phyloP scores from a whole-genome alignment of 2,888 invertebrate species.

The Theodoxus fluviatilis region DNA sequence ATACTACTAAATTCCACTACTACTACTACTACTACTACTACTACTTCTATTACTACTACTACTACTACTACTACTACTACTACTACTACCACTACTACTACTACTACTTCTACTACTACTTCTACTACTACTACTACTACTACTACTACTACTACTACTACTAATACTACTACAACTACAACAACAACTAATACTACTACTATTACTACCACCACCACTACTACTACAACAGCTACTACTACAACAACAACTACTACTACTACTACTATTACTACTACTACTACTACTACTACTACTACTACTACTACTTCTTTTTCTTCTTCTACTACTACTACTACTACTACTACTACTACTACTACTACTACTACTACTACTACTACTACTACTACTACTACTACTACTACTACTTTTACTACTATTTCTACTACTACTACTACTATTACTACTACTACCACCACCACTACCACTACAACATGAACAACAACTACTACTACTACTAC shows the following conservation, averaged over 20 bases:
- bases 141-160: background rate
- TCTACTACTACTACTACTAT: background rate
- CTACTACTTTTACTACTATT: background rate
- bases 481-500: background rate
- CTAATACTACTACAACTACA: background rate
- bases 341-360: conserved; percentile 2
- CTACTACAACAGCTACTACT: background rate
- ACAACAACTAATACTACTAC: background rate
- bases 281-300: conserved; percentile 2
- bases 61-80: conserved; percentile 2
- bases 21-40: background rate
- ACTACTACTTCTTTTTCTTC: background rate
- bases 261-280: background rate
- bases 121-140: background rate
- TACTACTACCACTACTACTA: background rate
- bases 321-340: background rate
- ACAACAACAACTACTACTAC: background rate
- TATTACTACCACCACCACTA: background rate
- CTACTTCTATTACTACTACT: background rate
- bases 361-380: conserved; percentile 2
- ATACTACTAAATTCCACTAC: background rate
- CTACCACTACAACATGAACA: background rate
- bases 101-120: background rate
- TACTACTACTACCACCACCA: background rate
- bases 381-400: background rate